Base-by-base conservation (phyloP, 2,888 invertebrate genomes). In the Synergus japonicus region DNA sequence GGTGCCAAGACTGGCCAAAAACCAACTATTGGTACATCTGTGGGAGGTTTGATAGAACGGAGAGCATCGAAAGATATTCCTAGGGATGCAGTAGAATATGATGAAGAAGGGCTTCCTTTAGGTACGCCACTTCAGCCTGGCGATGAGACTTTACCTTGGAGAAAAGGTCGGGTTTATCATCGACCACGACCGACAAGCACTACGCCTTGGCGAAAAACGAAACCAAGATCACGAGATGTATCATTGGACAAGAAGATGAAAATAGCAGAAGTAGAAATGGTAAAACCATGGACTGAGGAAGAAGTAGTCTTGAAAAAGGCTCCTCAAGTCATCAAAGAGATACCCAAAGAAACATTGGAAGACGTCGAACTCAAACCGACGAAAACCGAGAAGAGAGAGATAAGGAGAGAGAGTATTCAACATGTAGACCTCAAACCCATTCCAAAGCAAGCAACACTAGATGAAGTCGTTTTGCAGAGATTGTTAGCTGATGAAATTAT, bases 121-220 rank as follows among this genome's bases (percentile, higher is more conserved):
- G 94, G 93, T 60, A 86, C 85, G 65, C 86, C 87, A 12, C 84
- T 91, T 77, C 89, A 88, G 82, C 87, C 90, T 4, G 91, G 91
- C 44, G 94, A 94, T 88, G 94, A 94, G 89, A 92, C 93, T 46
- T 86, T 94, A 84, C 93, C 94, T 29, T 94, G 94, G 94, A 91
- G 94, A 84, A 89, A 86, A 81, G 89, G 87, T 22, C 85, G 90
- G 3, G 89, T 90, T 58, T 83, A 82, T 46, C 90, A 87, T 82
- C 85, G 89, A 81, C 82, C 89, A 65, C 85, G 87, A 73, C 85
- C 85, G 22, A 80, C 81, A 29, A 81, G 85, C 64, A 79, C 83
- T 46, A 85, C 88, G 69, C 90, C 91, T 15, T 91, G 91, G 91
- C 85, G 91, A 77, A 89, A 86, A 84, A 77, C 63, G 4, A 88